phyloP scores from a whole-genome alignment of 2,888 invertebrate species.

The Onthophagus sagittarius region DNA sequence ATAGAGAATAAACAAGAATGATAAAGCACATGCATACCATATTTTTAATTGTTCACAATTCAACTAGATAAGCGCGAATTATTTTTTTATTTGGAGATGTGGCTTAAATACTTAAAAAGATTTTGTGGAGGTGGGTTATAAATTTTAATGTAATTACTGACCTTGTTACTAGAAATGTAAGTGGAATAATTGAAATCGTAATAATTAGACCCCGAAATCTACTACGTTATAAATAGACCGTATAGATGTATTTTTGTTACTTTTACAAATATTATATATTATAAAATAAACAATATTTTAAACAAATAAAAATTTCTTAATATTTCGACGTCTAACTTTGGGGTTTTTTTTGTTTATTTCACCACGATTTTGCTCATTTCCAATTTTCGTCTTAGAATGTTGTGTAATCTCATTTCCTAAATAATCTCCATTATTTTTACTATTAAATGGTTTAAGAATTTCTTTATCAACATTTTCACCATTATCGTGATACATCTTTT shows the following conservation, averaged over 20 bases:
- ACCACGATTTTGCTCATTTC: no score
- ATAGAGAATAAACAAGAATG: background rate
- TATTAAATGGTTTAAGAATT: background rate
- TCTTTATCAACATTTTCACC: no score
- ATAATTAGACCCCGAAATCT: background rate
- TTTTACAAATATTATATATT: no score
- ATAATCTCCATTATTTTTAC: background rate
- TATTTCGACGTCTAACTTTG: no score
- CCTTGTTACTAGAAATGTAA: background rate
- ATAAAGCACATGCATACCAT: background rate
- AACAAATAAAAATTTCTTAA: no score
- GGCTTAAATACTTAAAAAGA: background rate
- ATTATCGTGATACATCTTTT: no score
- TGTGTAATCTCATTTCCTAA: background rate
- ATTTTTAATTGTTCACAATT: background rate
- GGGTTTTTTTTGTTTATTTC: no score
- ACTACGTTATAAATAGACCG: no score
- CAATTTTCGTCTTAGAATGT: background rate
- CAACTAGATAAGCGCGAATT: no score
- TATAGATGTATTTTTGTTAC: no score
- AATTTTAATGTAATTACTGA: background rate
- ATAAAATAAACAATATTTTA: no score
- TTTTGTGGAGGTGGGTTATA: background rate
- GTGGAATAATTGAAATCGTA: background rate
- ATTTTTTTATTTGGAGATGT: no score